A percentile compares a stretch with the other conserved stretches of the same genome.
Evolutionary conservation across 2,888 invertebrate species (phyloP).

Genomic region (Diogma glabrata): DNA sequence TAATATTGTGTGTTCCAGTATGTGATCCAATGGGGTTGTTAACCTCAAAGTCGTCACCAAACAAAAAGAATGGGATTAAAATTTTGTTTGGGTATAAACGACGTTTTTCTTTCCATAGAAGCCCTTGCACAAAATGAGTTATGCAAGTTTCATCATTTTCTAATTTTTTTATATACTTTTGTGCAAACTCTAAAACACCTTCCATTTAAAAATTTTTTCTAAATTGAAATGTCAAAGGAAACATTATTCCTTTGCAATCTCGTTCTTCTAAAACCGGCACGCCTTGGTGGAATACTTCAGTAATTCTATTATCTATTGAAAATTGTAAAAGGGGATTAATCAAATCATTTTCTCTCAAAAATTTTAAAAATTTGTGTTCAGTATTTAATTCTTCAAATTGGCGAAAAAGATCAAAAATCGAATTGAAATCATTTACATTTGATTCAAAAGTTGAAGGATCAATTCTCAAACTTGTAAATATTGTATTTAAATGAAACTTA

Average conservation of each 20-base stretch:
- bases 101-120: neutral
- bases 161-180: too few relatives aligned
- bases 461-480: neutral
- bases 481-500: neutral
- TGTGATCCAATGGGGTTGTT: neutral
- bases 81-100: slow-evolving; percentile 1
- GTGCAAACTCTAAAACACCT: too few relatives aligned
- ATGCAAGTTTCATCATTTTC: too few relatives aligned
- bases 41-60: neutral
- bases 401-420: neutral
- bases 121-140: neutral
- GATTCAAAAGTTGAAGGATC: neutral
- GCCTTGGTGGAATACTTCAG: too few relatives aligned
- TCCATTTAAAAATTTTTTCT: too few relatives aligned
- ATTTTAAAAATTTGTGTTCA: neutral
- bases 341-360: too few relatives aligned
- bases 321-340: too few relatives aligned
- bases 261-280: too few relatives aligned
- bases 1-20: neutral
- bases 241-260: too few relatives aligned
- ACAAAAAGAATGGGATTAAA: neutral
- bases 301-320: too few relatives aligned
- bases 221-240: too few relatives aligned
- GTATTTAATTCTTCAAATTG: neutral
- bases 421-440: neutral